Conservation (phyloP, 2,888 invertebrate species). For the Acleris laterana region DNA sequence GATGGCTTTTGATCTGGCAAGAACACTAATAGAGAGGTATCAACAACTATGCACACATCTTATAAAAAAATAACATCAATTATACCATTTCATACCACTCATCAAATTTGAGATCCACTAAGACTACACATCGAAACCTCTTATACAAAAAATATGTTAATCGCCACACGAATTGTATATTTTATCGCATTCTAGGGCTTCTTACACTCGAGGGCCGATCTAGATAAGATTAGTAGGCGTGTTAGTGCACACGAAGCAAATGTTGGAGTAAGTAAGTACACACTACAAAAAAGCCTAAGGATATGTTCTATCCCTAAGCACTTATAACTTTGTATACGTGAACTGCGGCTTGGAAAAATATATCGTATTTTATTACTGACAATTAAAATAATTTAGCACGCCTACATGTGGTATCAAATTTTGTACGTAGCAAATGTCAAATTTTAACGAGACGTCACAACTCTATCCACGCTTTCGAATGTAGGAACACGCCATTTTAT, state of each 20-base stretch:
- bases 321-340: no score
- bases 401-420: no score
- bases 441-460: no score
- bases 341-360: background rate
- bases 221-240: conserved; percentile 15
- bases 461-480: no score
- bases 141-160: conserved; percentile 17
- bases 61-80: conserved; percentile 32
- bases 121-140: conserved; percentile 26
- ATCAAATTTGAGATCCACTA: conserved; percentile 31
- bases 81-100: conserved; percentile 22
- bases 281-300: no score
- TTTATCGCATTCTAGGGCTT: background rate
- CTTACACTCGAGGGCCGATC: background rate
- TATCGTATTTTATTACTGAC: background rate
- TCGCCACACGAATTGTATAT: conserved; percentile 10
- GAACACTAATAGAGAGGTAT: conserved; percentile 15
- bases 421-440: no score
- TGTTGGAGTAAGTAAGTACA: no score
- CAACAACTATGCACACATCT: conserved; percentile 24
- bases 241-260: conserved; percentile 10
- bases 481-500: no score
- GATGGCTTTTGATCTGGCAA: conserved; percentile 26
- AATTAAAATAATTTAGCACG: no score
- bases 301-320: no score